Evolutionary conservation across 2,113 vertebrate genomes (phyloP).

Genomic region (Microcebus jonahi): DNA sequence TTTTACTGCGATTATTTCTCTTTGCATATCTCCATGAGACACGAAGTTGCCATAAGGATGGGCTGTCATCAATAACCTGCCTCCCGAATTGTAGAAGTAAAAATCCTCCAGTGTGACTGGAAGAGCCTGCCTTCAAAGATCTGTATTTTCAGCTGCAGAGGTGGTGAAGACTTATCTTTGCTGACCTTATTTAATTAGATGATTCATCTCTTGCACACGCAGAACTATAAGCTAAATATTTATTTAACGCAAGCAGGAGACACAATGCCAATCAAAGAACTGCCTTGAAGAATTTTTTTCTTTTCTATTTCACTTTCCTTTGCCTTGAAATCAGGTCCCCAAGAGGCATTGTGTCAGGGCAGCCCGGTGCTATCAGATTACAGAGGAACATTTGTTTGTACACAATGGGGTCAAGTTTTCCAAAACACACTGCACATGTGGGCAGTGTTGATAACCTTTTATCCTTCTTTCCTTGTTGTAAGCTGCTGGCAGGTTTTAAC

Average conservation of each 20-base stretch:
- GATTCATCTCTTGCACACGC: constrained; percentile 54
- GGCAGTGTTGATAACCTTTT: constrained; percentile 71
- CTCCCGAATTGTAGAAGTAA: background rate
- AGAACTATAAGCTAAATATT: constrained; percentile 68
- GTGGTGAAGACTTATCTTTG: constrained; percentile 56
- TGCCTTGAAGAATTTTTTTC: constrained; percentile 12
- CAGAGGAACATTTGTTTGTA: constrained; percentile 77
- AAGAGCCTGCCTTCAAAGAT: background rate
- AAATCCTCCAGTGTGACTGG: background rate
- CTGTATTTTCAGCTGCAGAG: background rate
- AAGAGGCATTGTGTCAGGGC: constrained; percentile 60
- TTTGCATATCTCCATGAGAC: background rate
- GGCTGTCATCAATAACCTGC: no score
- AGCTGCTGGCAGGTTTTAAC: constrained; percentile 52
- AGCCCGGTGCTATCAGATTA: constrained; percentile 67
- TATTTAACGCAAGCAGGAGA: constrained; percentile 65
- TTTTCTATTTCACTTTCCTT: constrained; percentile 70
- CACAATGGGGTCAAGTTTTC: constrained; percentile 75
- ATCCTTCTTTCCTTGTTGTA: constrained; percentile 51
- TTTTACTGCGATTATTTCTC: background rate
- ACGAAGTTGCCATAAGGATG: background rate
- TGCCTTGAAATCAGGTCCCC: constrained; percentile 60
- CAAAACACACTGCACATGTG: constrained; percentile 76
- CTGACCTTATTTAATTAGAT: constrained; percentile 60
- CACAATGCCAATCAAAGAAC: constrained; percentile 73